phyloP scores from a whole-genome alignment of 2,113 vertebrate genomes.

The Corythaeola cristata region DNA sequence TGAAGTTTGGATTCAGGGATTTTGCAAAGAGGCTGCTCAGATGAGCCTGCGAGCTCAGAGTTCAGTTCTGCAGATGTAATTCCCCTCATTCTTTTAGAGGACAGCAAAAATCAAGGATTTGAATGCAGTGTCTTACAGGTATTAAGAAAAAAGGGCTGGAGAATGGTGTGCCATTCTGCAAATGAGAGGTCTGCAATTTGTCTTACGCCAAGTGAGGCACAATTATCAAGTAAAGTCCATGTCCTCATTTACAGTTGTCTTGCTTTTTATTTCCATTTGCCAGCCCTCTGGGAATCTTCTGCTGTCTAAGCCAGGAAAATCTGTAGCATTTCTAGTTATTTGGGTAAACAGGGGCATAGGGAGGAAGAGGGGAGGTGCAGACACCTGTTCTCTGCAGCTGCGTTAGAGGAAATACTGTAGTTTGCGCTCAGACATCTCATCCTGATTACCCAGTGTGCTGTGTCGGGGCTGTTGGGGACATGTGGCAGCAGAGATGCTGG shows the following conservation, averaged over 20 bases:
- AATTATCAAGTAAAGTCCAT: background rate
- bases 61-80: background rate
- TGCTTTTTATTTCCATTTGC: background rate
- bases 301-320: background rate
- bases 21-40: background rate
- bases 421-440: background rate
- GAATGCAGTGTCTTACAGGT: background rate
- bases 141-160: background rate
- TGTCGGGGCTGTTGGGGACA: background rate
- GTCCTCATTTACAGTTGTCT: background rate
- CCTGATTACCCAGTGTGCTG: background rate
- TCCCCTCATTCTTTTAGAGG: background rate
- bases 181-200: background rate
- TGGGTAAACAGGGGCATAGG: background rate
- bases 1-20: background rate
- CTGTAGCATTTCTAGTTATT: background rate
- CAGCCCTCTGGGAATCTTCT: background rate
- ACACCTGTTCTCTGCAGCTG: background rate
- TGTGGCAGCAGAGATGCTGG: background rate
- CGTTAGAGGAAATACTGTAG: background rate
- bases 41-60: background rate
- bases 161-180: background rate
- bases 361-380: background rate
- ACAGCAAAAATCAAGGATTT: background rate
- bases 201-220: fast-evolving